phyloP scores from a whole-genome alignment of 2,113 vertebrate genomes.

The Megaceryle maxima region DNA sequence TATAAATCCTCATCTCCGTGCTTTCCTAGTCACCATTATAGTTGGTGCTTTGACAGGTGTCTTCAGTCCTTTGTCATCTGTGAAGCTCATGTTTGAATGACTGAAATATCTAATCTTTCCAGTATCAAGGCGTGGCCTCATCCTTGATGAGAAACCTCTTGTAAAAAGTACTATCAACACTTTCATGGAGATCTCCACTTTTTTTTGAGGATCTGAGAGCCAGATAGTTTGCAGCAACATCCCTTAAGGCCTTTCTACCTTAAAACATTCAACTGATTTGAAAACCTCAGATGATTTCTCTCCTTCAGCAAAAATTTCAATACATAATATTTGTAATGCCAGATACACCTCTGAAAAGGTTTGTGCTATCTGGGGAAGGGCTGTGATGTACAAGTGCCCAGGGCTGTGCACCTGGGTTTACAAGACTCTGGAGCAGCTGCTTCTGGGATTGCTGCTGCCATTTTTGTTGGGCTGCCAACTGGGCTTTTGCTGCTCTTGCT shows the following conservation, averaged over 20 bases:
- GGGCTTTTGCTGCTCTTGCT: not conserved
- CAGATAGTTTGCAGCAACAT: not conserved
- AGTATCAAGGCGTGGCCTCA: not conserved
- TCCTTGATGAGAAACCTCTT: not conserved
- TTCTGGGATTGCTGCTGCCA: not conserved
- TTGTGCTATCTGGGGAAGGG: not conserved
- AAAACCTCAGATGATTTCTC: not conserved
- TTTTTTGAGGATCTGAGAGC: not conserved
- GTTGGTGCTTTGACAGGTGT: not conserved
- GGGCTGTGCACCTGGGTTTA: constrained; percentile 20
- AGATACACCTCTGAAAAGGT: not conserved
- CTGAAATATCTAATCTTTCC: not conserved
- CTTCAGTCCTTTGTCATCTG: not conserved
- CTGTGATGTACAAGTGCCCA: not conserved
- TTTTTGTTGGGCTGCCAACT: not conserved
- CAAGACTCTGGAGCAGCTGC: not conserved
- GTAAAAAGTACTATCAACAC: not conserved
- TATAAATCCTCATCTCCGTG: not conserved
- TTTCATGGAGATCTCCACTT: not conserved
- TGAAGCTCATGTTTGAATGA: not conserved
- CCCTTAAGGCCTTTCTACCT: not conserved
- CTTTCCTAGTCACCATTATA: not conserved
- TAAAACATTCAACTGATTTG: not conserved
- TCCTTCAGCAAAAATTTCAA: not conserved
- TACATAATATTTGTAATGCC: not conserved